A percentile compares a stretch with the other conserved stretches of the same genome.
Evolutionary conservation across 2,113 vertebrate genomes (phyloP).

Genomic region (Bostrychus sinensis): DNA sequence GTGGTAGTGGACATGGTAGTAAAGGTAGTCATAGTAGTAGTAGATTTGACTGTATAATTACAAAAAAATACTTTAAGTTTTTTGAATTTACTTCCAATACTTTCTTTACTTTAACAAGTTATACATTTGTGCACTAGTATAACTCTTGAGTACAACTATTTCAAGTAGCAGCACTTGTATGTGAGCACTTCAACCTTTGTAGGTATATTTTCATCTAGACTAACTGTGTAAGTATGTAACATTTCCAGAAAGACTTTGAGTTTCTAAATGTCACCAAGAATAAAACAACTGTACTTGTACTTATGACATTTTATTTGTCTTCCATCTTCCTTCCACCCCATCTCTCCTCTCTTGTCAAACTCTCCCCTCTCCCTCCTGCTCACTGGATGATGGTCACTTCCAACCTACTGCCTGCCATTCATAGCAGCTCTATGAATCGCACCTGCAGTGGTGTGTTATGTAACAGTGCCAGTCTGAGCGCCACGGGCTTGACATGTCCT

Average conservation of each 20-base stretch:
- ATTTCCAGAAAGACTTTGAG: background rate
- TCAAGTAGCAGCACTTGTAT: background rate
- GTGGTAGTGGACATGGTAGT: too few relatives aligned
- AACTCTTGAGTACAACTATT: background rate
- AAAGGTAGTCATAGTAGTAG: too few relatives aligned
- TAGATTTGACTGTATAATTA: too few relatives aligned
- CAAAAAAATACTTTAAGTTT: too few relatives aligned
- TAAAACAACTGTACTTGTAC: background rate
- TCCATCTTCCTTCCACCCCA: slow-evolving; percentile 21
- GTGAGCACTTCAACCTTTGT: background rate
- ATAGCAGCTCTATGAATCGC: slow-evolving; percentile 40
- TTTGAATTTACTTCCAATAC: too few relatives aligned
- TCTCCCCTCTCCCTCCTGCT: slow-evolving; percentile 11
- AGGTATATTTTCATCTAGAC: too few relatives aligned
- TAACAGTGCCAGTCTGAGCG: slow-evolving; percentile 29
- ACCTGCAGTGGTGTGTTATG: slow-evolving; percentile 61
- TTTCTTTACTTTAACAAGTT: background rate
- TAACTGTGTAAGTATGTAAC: too few relatives aligned
- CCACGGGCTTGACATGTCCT: slow-evolving; percentile 25
- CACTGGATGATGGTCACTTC: slow-evolving; percentile 58
- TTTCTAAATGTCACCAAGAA: background rate
- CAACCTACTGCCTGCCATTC: slow-evolving; percentile 66
- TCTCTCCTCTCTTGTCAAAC: slow-evolving; percentile 30
- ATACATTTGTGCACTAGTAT: background rate
- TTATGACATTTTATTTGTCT: background rate